Evolutionary conservation across 2,888 invertebrate genomes (phyloP).

Genomic region (Oligia latruncula): DNA sequence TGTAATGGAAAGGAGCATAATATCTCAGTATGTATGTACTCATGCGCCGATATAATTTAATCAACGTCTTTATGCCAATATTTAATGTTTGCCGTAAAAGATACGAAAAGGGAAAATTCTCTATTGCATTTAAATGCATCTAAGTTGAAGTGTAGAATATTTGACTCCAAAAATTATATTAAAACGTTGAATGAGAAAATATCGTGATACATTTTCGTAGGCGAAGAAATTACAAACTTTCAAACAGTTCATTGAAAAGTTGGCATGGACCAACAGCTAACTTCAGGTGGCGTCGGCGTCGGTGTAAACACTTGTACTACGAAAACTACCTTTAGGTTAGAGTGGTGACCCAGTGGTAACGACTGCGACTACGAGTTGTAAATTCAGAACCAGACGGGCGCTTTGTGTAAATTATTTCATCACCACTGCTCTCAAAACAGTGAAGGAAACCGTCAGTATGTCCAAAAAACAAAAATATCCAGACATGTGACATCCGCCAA

Average conservation of each 20-base stretch:
- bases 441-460: no score
- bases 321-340: background rate
- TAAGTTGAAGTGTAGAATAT: conserved; percentile 6
- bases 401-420: no score
- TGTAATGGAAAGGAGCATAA: background rate
- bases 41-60: conserved; percentile 7
- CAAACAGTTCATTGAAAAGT: background rate
- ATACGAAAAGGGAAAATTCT: conserved; percentile 37
- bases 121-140: background rate
- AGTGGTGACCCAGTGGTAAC: no score
- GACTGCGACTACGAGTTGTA: no score
- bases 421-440: no score
- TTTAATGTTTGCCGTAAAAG: conserved; percentile 25
- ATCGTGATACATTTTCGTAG: background rate
- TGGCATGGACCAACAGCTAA: background rate
- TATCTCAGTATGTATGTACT: background rate
- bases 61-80: conserved; percentile 32
- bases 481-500: no score
- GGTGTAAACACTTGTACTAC: background rate
- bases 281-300: background rate
- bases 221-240: background rate
- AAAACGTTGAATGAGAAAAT: background rate
- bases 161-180: background rate
- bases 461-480: no score
- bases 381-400: no score